phyloP scores from a whole-genome alignment of 2,888 invertebrate genomes.

The Stratiomys singularior region DNA sequence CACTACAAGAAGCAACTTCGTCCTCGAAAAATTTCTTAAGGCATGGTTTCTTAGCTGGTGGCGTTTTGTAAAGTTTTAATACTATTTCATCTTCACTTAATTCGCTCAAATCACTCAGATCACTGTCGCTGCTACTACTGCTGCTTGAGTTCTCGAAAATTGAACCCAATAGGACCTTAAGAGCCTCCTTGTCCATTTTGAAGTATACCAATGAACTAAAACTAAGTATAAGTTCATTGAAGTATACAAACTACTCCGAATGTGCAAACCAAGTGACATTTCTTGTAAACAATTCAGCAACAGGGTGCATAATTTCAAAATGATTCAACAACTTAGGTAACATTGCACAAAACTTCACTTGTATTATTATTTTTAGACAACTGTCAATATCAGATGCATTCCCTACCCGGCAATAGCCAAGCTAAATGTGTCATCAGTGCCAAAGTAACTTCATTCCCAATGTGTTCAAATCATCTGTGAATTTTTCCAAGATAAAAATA shows the following conservation, averaged over 20 bases:
- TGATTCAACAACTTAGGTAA: no score
- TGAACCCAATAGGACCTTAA: background rate
- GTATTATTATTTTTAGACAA: no score
- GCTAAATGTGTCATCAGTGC: slow-evolving; percentile 32
- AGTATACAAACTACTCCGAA: no score
- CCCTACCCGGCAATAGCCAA: slow-evolving; percentile 24
- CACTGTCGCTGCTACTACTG: background rate
- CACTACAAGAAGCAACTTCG: background rate
- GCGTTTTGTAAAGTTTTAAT: background rate
- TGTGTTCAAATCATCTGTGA: background rate
- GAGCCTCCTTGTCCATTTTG: background rate
- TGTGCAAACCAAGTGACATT: no score
- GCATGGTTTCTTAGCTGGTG: background rate
- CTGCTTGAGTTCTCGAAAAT: background rate
- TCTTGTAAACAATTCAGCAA: no score
- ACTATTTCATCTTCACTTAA: background rate
- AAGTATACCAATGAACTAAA: no score
- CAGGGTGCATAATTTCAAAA: no score
- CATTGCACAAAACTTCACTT: no score
- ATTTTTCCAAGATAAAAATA: slow-evolving; percentile 47
- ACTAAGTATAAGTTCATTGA: no score
- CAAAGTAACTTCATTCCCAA: background rate
- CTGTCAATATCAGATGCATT: no score
- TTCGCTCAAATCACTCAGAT: background rate
- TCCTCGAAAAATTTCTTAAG: background rate